A percentile compares a stretch with the other conserved stretches of the same genome.
Evolutionary conservation across 1,140 invertebrate genomes (phyloP).

Genomic region (Phymastichus coffea): DNA sequence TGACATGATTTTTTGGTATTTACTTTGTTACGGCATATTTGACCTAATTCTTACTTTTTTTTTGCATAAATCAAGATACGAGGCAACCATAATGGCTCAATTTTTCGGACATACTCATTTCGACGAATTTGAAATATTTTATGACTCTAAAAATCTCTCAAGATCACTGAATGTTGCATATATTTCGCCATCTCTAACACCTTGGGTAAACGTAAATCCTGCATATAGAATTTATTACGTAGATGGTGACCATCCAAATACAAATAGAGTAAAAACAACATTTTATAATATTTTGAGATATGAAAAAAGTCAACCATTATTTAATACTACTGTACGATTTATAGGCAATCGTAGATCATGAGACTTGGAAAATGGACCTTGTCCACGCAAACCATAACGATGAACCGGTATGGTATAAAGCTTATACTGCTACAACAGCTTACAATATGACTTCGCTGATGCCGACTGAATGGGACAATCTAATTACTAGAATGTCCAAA

Average conservation of each 20-base stretch:
- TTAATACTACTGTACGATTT: neutral
- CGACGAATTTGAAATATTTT: constrained; percentile 93
- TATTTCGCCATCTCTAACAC: constrained; percentile 88
- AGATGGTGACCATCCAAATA: constrained; percentile 9
- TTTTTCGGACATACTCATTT: constrained; percentile 96
- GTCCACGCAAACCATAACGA: constrained; percentile 14
- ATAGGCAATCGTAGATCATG: constrained; percentile 11
- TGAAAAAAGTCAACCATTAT: neutral
- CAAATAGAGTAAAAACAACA: constrained; percentile 13
- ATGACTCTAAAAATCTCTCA: constrained; percentile 76
- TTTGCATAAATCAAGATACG: constrained; percentile 66
- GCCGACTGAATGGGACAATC: constrained; percentile 18
- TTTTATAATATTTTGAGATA: too few species aligned
- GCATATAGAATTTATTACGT: constrained; percentile 86
- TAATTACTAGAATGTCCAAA: constrained; percentile 2
- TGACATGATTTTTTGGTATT: too few species aligned
- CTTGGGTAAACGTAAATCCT: constrained; percentile 90
- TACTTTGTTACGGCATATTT: too few species aligned
- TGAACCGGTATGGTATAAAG: constrained; percentile 16
- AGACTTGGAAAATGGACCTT: constrained; percentile 24
- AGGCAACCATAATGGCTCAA: constrained; percentile 86
- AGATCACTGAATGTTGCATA: constrained; percentile 86
- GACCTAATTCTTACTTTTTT: too few species aligned
- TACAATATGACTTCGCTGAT: constrained; percentile 16
- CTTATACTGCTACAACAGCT: constrained; percentile 10